These are phyloP conservation scores for Rallus crepitans DNA, from an alignment of 2,797 vertebrate genomes.

Conservation along the genomic window DNA sequence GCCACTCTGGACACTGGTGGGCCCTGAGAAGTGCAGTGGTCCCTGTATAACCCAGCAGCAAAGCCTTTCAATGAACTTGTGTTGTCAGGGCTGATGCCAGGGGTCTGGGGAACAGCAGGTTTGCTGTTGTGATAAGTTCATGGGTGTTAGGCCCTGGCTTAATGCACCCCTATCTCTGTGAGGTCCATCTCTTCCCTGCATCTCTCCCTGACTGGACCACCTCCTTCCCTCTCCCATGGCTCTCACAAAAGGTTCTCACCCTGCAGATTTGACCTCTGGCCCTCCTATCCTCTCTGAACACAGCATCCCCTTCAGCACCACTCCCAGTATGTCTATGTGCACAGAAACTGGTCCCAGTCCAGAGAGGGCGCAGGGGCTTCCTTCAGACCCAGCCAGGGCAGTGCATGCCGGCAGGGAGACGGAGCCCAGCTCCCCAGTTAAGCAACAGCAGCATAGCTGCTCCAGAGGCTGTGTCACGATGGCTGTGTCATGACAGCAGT, in stretches of 20 bases:
- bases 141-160: fast-evolving
- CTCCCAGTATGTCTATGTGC: background rate
- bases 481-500: background rate
- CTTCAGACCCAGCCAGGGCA: background rate
- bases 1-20: background rate
- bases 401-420: background rate
- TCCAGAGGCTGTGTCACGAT: background rate
- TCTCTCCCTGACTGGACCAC: background rate
- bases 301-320: background rate
- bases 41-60: background rate
- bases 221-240: background rate
- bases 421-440: background rate
- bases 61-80: background rate
- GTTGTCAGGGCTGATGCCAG: background rate
- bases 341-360: background rate
- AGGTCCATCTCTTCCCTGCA: background rate
- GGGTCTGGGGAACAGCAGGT: background rate
- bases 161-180: background rate
- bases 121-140: fast-evolving
- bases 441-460: background rate
- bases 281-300: background rate
- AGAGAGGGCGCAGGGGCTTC: background rate
- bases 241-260: background rate
- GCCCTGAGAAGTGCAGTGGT: background rate
- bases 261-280: background rate